Percentiles rank a stretch among this genome's conserved stretches.
Evolutionary conservation across 2,888 invertebrate genomes (phyloP).

Genomic region (Tricholauxania praeusta): DNA sequence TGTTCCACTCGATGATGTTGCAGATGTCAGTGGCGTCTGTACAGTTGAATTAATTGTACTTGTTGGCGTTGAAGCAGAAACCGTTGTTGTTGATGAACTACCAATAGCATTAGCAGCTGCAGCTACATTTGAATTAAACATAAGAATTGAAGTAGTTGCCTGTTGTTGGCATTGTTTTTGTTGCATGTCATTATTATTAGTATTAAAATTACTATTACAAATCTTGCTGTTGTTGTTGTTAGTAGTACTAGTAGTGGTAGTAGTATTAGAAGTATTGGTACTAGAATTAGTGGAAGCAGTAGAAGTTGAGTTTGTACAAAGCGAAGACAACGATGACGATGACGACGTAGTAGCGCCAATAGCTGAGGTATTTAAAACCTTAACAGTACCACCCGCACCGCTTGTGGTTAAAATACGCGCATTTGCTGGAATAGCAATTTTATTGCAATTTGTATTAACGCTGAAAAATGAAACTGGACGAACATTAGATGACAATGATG

Average conservation of each 20-base stretch:
- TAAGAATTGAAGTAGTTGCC: slow-evolving; percentile 43
- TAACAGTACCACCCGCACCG: slow-evolving; percentile 43
- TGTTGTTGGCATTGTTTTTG: slow-evolving; percentile 37
- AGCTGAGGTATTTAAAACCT: slow-evolving; percentile 36
- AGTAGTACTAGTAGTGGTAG: slow-evolving; percentile 31
- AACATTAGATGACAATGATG: slow-evolving; percentile 48
- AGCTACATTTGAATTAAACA: slow-evolving; percentile 54
- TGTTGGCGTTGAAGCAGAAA: slow-evolving; percentile 34
- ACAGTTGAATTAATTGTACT: slow-evolving; percentile 45
- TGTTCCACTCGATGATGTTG: slow-evolving; percentile 38
- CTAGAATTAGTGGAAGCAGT: slow-evolving; percentile 35
- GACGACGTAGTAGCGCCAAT: slow-evolving; percentile 15
- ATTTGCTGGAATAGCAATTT: slow-evolving; percentile 60
- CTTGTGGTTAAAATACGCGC: slow-evolving; percentile 58
- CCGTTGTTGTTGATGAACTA: slow-evolving; percentile 30
- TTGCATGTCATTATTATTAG: slow-evolving; percentile 42
- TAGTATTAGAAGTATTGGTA: slow-evolving; percentile 36
- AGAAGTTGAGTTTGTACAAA: slow-evolving; percentile 34
- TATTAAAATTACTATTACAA: slow-evolving; percentile 39
- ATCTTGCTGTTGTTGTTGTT: slow-evolving; percentile 36
- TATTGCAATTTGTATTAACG: slow-evolving; percentile 56
- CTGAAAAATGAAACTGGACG: slow-evolving; percentile 63
- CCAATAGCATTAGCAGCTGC: slow-evolving; percentile 49
- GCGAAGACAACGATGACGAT: slow-evolving; percentile 34
- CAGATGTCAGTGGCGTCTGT: slow-evolving; percentile 46